phyloP scores from a whole-genome alignment of 2,113 vertebrate species.

The Gnathonemus echidnorhynchus region DNA sequence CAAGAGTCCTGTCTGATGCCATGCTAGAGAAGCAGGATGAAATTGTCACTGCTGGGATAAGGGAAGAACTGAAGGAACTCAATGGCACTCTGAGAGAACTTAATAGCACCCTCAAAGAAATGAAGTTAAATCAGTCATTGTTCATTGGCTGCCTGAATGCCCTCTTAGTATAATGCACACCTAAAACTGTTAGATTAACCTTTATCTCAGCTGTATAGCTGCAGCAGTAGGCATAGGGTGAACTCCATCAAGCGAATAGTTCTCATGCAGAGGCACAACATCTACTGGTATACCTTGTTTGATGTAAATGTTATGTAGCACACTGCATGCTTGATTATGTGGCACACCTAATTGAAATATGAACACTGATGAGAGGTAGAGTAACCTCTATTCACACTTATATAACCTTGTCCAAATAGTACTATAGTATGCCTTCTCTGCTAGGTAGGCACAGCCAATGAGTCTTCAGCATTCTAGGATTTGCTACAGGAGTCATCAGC shows the following conservation, averaged over 20 bases:
- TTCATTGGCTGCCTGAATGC: background rate
- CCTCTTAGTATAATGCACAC: background rate
- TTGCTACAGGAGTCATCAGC: background rate
- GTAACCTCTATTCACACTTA: background rate
- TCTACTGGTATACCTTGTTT: background rate
- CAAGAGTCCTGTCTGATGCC: background rate
- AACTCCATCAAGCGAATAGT: background rate
- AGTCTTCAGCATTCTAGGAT: background rate
- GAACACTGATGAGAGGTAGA: background rate
- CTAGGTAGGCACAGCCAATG: background rate
- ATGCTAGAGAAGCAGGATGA: background rate
- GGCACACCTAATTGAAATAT: background rate
- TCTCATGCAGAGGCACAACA: background rate
- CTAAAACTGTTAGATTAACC: background rate
- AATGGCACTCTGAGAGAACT: background rate
- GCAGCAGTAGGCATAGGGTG: background rate
- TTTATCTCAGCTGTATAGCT: background rate
- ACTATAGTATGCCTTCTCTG: background rate
- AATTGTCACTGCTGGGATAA: background rate
- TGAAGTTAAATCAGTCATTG: background rate
- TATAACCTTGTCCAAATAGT: background rate
- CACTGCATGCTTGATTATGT: background rate
- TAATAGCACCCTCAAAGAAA: background rate
- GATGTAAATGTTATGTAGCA: background rate
- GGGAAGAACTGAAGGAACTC: background rate